Evolutionary conservation across 2,888 invertebrate genomes (phyloP), one percentile per base, ranked within the genome.

Genomic region (Beris chalybata): DNA sequence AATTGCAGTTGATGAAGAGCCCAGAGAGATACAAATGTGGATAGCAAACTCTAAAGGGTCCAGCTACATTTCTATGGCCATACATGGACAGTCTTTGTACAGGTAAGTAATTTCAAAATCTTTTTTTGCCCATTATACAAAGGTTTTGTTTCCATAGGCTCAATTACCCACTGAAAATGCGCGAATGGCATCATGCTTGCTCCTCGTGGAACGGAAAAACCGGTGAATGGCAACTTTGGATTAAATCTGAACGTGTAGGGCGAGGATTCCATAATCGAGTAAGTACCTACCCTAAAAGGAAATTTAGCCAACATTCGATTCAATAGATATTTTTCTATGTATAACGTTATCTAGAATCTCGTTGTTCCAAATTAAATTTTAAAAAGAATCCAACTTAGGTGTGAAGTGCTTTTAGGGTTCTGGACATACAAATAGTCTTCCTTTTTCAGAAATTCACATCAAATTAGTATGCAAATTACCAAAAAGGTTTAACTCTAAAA

Each of bases 161-260:
- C 69, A 89, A 89, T 78, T 89, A 88, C 78, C 89, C 89, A 57
- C 76, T 89, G 70, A 83, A 86, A 72, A 81, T 87, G 75, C 86
- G 87, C 77, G 85, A 85, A 78, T 93, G 92, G 92, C 92, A 92
- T 82, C 93, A 93, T 79, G 88, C 90, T 59, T 93, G 93, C 75
- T 89, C 91, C 74, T 92, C 92, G 64, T 93, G 93, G 93, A 93
- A 92, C 78, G 92, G 92, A 15, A 89, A 89, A 77, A 92, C 92
- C 6, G 93, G 93, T 57, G 93, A 93, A 81, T 93, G 93, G 93
- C 93, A 93, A 81, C 86, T 92, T 72, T 93, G 93, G 92, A 87
- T 93, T 70, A 91, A 92, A 77, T 89, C 89, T 22, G 93, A 93
- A 79, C 84, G 93, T 71, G 91, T 93, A 59, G 92, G 92, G 71